These are phyloP conservation scores for Aphrophora alni DNA, from an alignment of 2,888 invertebrate genomes.

Conservation along the genomic window DNA sequence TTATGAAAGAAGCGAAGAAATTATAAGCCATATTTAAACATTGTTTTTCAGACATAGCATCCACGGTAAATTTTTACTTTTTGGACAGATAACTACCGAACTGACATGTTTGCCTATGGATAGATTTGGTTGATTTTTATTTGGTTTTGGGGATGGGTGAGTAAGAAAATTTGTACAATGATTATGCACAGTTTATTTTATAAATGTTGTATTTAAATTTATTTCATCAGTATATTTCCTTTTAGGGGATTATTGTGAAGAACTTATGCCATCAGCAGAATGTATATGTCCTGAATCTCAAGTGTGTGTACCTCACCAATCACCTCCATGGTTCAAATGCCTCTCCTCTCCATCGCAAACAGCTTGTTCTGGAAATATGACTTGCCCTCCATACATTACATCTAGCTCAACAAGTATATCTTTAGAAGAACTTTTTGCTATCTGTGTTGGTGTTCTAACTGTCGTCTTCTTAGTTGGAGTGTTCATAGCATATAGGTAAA, in stretches of 20 bases:
- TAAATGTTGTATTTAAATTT: too few species aligned
- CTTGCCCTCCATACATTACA: slow-evolving; percentile 23
- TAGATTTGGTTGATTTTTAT: too few species aligned
- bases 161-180: too few species aligned
- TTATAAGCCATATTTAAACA: too few species aligned
- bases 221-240: too few species aligned
- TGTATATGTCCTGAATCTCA: slow-evolving; percentile 23
- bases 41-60: too few species aligned
- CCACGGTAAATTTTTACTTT: too few species aligned
- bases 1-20: too few species aligned
- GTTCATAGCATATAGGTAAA: slow-evolving; percentile 30
- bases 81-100: too few species aligned
- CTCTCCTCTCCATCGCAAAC: background rate
- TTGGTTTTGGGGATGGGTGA: too few species aligned
- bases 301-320: slow-evolving; percentile 3
- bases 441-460: background rate
- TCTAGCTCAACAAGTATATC: background rate
- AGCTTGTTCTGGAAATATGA: slow-evolving; percentile 26
- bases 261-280: slow-evolving; percentile 19
- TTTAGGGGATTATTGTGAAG: slow-evolving; percentile 30
- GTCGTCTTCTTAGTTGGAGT: slow-evolving; percentile 10
- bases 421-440: slow-evolving; percentile 11
- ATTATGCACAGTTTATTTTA: background rate
- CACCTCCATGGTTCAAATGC: background rate
- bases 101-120: too few species aligned